Conservation (phyloP, 1,140 invertebrate genomes). For the Leptonema lineaticorne region DNA sequence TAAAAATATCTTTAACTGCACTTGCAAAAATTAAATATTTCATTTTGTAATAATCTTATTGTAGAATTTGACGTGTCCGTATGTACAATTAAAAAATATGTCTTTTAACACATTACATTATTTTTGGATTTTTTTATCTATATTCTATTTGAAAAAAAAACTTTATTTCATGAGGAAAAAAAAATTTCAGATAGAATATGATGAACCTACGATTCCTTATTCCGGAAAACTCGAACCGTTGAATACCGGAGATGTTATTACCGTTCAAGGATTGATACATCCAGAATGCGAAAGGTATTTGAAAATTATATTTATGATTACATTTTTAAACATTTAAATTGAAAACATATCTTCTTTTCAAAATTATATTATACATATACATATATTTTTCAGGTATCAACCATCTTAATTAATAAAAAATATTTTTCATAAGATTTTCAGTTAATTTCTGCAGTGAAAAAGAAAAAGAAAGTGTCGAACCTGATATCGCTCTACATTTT, state of each 20-base stretch:
- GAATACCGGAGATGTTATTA: constrained; percentile 27
- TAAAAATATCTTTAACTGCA: too few species aligned
- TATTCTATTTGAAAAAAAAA: too few species aligned
- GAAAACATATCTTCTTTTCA: too few species aligned
- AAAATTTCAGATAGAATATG: constrained; percentile 32
- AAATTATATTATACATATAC: not conserved
- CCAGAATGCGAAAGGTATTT: constrained; percentile 38
- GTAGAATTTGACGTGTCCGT: too few species aligned
- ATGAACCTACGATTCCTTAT: constrained; percentile 22
- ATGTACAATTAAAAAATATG: too few species aligned
- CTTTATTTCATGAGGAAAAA: too few species aligned
- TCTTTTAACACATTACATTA: too few species aligned
- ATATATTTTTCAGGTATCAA: too few species aligned
- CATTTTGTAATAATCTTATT: too few species aligned
- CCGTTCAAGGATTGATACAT: constrained; percentile 28
- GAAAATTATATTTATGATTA: not conserved
- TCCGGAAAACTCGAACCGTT: constrained; percentile 27
- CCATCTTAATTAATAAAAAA: not conserved
- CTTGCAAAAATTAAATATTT: too few species aligned
- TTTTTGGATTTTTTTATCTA: too few species aligned
- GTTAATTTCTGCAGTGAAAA: constrained; percentile 32
- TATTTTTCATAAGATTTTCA: constrained; percentile 31
- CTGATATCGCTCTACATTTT: constrained; percentile 72
- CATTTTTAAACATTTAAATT: not conserved
- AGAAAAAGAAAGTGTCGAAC: constrained; percentile 23